Evolutionary conservation across 2,113 vertebrate genomes (phyloP), one percentile per base, ranked within the genome.

Genomic region (Sceloporus tristichus): DNA sequence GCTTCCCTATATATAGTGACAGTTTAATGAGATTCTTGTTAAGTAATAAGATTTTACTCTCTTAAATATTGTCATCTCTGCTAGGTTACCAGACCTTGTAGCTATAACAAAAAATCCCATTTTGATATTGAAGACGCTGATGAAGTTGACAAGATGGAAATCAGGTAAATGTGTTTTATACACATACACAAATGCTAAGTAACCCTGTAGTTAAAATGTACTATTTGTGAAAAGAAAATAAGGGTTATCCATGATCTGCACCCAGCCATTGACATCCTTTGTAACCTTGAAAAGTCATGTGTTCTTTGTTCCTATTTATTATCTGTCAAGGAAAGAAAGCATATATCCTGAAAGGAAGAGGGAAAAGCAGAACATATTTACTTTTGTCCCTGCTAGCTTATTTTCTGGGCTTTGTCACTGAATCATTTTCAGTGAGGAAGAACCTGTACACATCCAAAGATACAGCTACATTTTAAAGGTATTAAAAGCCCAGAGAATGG

Each of bases 51-150:
- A 88, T 54, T 23, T 2, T 66, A 84, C 79, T 14, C 2, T 6
- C 88, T 80, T 85, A 82, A 56, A 59, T 74, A 84, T 91, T 11
- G 0, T 91, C 68, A 65, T 91, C 77, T 87, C 76, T 40, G 27
- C 71, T 91, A 99, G 99, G 97, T 99, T 89, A 99, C 98, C 75
- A 98, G 98, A 91, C 98, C 98, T 8, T 97, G 98, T 85, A 99
- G 98, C 96, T 98, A 98, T 96, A 99, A 97, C 93, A 99, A 98
- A 90, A 98, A 98, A 23, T 97, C 97, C 21, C 98, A 99, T 90
- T 99, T 99, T 91, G 98, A 99, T 87, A 98, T 99, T 76, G 99
- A 99, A 96, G 99, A 99, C 84, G 95, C 93, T 40, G 99, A 99
- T 91, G 98, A 99, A 83, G 98, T 99, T 62, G 98, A 99, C 94